Evolutionary conservation across 2,797 vertebrate genomes (phyloP).

Genomic region (Lithobates pipiens): DNA sequence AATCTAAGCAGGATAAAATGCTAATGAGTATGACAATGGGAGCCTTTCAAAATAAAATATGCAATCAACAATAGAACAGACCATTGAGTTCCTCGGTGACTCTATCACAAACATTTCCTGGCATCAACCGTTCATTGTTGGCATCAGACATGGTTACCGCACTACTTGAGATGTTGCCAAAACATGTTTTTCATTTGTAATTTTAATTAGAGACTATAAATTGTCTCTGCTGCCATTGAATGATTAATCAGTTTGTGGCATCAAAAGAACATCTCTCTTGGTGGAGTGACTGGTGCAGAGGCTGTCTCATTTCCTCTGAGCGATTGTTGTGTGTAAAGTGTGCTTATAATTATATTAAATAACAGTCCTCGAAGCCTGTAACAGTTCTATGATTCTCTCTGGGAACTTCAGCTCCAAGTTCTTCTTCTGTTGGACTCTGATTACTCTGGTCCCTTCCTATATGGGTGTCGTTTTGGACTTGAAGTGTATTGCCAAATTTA

Average conservation of each 20-base stretch:
- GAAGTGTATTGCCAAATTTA: too few relatives aligned
- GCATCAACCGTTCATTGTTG: conserved; percentile 8
- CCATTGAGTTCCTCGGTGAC: background rate
- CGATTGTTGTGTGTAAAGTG: background rate
- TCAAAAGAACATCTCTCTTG: conserved; percentile 9
- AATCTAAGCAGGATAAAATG: too few relatives aligned
- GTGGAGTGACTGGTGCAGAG: background rate
- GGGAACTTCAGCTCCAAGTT: background rate
- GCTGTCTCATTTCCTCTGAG: background rate
- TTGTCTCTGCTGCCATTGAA: background rate
- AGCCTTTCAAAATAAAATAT: background rate
- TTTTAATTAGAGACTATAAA: conserved; percentile 41
- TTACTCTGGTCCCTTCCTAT: too few relatives aligned
- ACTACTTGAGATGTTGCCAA: conserved; percentile 49
- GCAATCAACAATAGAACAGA: background rate
- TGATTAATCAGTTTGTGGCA: conserved; percentile 23
- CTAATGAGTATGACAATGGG: too few relatives aligned
- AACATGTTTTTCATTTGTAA: conserved; percentile 38
- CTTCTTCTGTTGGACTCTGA: too few relatives aligned
- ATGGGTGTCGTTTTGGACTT: too few relatives aligned
- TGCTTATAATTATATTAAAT: background rate
- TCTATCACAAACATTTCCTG: background rate
- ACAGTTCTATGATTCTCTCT: background rate
- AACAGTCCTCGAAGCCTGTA: background rate
- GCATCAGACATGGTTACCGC: conserved; percentile 5